Evolutionary conservation across 1,140 invertebrate genomes (phyloP).

Genomic region (Bombus sylvicola): DNA sequence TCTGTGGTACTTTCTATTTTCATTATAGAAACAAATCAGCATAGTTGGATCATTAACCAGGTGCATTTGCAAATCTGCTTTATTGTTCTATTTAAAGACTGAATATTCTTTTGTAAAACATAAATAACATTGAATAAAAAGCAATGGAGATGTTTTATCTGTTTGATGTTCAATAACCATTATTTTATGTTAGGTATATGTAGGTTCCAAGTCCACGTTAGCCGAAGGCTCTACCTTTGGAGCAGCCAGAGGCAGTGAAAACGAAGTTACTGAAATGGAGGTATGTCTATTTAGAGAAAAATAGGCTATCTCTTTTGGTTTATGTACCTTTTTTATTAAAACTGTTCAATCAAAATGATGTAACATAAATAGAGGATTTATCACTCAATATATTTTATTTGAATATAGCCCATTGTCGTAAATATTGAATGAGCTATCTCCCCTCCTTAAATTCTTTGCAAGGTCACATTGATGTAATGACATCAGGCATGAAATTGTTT

Average conservation of each 20-base stretch:
- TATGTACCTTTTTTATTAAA: neutral
- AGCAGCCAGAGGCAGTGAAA: constrained; percentile 75
- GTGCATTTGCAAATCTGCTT: neutral
- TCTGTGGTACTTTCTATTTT: constrained; percentile 61
- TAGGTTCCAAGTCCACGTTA: constrained; percentile 80
- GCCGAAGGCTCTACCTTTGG: constrained; percentile 78
- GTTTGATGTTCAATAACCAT: constrained; percentile 47
- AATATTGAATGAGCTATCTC: constrained; percentile 55
- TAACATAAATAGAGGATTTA: neutral
- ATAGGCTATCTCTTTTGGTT: constrained; percentile 44
- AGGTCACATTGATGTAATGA: constrained; percentile 80
- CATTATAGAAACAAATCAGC: constrained; percentile 68
- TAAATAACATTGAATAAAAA: neutral
- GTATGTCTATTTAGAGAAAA: constrained; percentile 70
- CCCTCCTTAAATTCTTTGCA: constrained; percentile 78
- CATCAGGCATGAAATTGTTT: constrained; percentile 75
- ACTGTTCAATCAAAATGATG: neutral
- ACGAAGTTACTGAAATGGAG: constrained; percentile 79
- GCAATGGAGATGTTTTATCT: neutral
- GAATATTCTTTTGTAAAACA: neutral
- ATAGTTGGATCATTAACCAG: constrained; percentile 18
- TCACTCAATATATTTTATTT: neutral
- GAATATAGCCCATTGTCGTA: constrained; percentile 5
- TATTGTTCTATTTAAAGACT: neutral
- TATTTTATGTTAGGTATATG: constrained; percentile 78